Percentiles rank a stretch among this genome's conserved stretches.
Evolutionary conservation across 2,113 vertebrate species (phyloP).

Genomic region (Limnothrissa miodon): DNA sequence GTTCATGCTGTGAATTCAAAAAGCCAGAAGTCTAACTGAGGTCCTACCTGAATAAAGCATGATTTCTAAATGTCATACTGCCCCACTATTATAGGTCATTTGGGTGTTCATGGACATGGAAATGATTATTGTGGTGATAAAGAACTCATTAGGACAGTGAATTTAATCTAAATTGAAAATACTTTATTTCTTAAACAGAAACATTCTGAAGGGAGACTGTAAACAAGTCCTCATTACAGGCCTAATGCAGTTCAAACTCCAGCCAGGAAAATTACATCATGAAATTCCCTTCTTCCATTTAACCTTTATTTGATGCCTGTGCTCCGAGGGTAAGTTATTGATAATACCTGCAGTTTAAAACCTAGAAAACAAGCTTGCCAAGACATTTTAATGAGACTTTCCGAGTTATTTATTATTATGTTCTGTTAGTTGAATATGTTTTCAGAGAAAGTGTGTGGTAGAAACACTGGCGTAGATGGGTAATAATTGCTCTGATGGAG

Average conservation of each 20-base stretch:
- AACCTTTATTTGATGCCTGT: background rate
- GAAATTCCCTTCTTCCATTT: background rate
- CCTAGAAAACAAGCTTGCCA: background rate
- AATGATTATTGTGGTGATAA: too few relatives aligned
- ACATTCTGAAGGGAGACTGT: background rate
- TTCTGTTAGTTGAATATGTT: background rate
- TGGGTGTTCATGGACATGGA: background rate
- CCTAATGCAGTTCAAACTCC: background rate
- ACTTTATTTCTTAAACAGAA: background rate
- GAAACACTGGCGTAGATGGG: background rate
- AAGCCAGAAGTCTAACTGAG: background rate
- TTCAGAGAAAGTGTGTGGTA: background rate
- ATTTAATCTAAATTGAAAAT: background rate
- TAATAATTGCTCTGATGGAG: background rate
- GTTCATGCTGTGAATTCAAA: background rate
- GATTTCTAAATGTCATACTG: background rate
- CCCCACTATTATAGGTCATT: background rate
- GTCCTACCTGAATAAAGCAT: background rate
- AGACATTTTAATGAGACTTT: background rate
- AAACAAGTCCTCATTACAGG: background rate
- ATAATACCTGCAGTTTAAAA: background rate
- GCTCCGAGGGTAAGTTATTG: background rate
- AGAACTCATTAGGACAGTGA: background rate
- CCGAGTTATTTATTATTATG: background rate
- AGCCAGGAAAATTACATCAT: conserved; percentile 1